These are phyloP conservation scores for Meloidogyne floridensis DNA, from an alignment of 1,140 invertebrate species.

Conservation along the genomic window DNA sequence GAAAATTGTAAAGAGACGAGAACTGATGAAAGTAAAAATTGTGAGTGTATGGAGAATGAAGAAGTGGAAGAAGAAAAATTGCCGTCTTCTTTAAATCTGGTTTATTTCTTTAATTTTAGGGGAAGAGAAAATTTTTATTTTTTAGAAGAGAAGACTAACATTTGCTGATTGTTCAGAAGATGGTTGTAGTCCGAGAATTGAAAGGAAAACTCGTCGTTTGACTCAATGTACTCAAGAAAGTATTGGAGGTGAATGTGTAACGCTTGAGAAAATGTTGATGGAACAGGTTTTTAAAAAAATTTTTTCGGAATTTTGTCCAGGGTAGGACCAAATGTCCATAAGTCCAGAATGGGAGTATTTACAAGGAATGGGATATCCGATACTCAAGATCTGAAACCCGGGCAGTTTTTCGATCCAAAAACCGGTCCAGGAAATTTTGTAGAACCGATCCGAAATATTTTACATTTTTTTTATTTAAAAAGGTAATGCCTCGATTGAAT, in stretches of 20 bases:
- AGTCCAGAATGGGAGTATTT: too few relatives aligned
- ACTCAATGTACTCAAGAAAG: neutral
- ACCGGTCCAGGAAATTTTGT: too few relatives aligned
- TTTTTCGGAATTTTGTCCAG: neutral
- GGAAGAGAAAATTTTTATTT: neutral
- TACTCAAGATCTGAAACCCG: too few relatives aligned
- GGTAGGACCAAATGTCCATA: too few relatives aligned
- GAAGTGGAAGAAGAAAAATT: conserved; percentile 6
- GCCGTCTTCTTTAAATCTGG: neutral
- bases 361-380: too few relatives aligned
- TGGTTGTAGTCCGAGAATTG: neutral
- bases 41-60: conserved; percentile 50
- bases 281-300: conserved; percentile 48
- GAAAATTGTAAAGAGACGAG: conserved; percentile 44
- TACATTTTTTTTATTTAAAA: neutral
- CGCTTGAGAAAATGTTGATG: conserved; percentile 48
- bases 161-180: neutral
- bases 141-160: neutral
- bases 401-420: too few relatives aligned
- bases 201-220: neutral
- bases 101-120: conserved; percentile 4
- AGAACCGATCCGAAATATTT: too few relatives aligned
- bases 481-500: conserved; percentile 52
- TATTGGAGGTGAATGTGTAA: conserved; percentile 47
- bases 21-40: conserved; percentile 37